Evolutionary conservation across 1,140 invertebrate genomes (phyloP).

Genomic region (Aphaenogaster floridana): DNA sequence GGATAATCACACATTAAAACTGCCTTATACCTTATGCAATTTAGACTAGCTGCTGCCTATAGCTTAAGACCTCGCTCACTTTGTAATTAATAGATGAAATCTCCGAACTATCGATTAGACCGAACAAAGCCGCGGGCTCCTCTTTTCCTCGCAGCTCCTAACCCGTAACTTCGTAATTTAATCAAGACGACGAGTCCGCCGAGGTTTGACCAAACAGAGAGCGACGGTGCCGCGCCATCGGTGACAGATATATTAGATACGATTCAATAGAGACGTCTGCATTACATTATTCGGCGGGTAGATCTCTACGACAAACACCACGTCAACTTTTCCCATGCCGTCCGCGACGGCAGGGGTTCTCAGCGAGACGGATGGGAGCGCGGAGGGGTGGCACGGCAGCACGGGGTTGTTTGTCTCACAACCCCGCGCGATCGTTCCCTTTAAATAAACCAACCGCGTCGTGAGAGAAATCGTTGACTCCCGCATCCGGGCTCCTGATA

Average conservation of each 20-base stretch:
- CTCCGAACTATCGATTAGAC: slow-evolving; percentile 67
- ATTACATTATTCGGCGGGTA: slow-evolving; percentile 85
- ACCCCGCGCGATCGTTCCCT: slow-evolving; percentile 65
- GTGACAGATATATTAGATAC: slow-evolving; percentile 86
- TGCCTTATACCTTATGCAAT: background rate
- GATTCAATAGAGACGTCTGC: slow-evolving; percentile 82
- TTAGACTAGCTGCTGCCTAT: background rate
- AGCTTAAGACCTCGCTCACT: slow-evolving; percentile 44
- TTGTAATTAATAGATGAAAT: slow-evolving; percentile 71
- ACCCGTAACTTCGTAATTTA: slow-evolving; percentile 81
- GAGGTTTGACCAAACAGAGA: slow-evolving; percentile 78
- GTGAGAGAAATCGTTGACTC: slow-evolving; percentile 71
- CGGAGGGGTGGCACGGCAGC: slow-evolving; percentile 58
- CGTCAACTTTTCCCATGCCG: slow-evolving; percentile 86
- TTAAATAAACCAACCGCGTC: slow-evolving; percentile 73
- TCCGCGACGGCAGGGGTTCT: slow-evolving; percentile 83
- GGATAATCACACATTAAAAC: background rate
- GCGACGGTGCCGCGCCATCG: slow-evolving; percentile 50
- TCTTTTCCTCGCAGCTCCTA: slow-evolving; percentile 46
- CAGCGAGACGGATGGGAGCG: slow-evolving; percentile 66
- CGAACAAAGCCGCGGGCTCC: background rate
- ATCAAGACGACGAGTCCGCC: slow-evolving; percentile 74
- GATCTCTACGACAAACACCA: slow-evolving; percentile 86
- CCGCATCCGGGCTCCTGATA: slow-evolving; percentile 48
- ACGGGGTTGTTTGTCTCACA: slow-evolving; percentile 62